These are phyloP conservation scores for Stenopsyche tienmushanensis DNA, from an alignment of 1,140 invertebrate species.

Conservation along the genomic window DNA sequence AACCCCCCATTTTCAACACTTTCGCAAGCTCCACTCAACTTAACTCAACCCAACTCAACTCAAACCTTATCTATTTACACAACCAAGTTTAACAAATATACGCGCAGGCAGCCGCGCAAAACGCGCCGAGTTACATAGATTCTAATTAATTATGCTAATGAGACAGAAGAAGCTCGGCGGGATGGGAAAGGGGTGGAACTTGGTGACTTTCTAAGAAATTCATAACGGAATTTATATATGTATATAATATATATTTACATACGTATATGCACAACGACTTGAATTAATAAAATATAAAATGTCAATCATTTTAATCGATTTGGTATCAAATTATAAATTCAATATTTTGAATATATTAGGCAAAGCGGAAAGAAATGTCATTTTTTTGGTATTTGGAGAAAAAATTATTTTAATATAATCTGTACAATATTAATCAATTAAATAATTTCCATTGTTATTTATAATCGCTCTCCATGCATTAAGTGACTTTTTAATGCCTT, in stretches of 20 bases:
- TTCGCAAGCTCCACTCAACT: slow-evolving; percentile 35
- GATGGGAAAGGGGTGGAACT: neutral
- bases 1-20: slow-evolving; percentile 29
- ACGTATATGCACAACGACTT: neutral
- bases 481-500: too few species aligned
- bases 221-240: neutral
- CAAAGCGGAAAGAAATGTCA: too few species aligned
- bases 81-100: slow-evolving; percentile 41
- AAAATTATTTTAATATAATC: too few species aligned
- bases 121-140: slow-evolving; percentile 42
- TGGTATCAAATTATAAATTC: too few species aligned
- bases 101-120: slow-evolving; percentile 30
- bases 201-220: slow-evolving; percentile 1
- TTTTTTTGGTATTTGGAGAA: too few species aligned
- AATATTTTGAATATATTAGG: too few species aligned
- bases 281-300: too few species aligned
- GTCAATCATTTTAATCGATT: too few species aligned
- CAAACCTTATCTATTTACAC: slow-evolving; percentile 42
- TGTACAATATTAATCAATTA: too few species aligned
- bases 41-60: slow-evolving; percentile 30
- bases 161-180: slow-evolving; percentile 34
- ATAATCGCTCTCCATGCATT: too few species aligned
- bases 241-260: neutral
- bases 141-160: slow-evolving; percentile 44
- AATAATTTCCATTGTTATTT: too few species aligned